phyloP scores from a whole-genome alignment of 2,797 vertebrate genomes.

The Ptychadena robeensis region DNA sequence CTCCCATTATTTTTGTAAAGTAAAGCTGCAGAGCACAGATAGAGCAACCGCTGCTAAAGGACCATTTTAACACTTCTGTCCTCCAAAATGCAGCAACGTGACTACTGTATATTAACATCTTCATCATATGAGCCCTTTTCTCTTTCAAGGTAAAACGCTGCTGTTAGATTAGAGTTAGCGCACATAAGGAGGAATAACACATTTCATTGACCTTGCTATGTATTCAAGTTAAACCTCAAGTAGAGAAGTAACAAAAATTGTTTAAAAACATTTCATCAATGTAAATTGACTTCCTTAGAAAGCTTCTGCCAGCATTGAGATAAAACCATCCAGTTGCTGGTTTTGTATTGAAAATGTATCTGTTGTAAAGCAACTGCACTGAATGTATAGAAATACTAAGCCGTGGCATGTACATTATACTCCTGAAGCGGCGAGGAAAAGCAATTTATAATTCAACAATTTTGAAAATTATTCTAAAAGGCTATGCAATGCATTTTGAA shows the following conservation, averaged over 20 bases:
- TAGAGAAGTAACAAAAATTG: constrained; percentile 34
- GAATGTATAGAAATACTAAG: constrained; percentile 39
- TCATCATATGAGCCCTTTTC: constrained; percentile 22
- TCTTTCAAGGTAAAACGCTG: constrained; percentile 36
- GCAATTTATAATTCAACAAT: constrained; percentile 13
- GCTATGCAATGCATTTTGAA: constrained; percentile 30
- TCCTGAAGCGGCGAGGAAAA: constrained; percentile 32
- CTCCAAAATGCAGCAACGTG: constrained; percentile 27
- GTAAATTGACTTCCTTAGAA: constrained; percentile 53
- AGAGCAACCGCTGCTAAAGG: neutral
- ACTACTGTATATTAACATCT: constrained; percentile 23
- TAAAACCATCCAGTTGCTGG: constrained; percentile 28
- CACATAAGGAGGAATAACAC: constrained; percentile 33
- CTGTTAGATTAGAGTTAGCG: constrained; percentile 21
- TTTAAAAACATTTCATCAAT: constrained; percentile 50
- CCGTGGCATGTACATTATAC: constrained; percentile 35
- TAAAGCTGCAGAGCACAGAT: neutral
- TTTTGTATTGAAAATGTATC: constrained; percentile 20
- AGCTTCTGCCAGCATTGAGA: constrained; percentile 39
- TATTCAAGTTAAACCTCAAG: constrained; percentile 50
- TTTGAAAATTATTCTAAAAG: constrained; percentile 1
- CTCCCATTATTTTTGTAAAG: too few species aligned
- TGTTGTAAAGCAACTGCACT: constrained; percentile 18
- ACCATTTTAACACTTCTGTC: constrained; percentile 4
- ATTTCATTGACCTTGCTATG: constrained; percentile 40